Evolutionary conservation across 2,888 invertebrate genomes (phyloP), one percentile per base, ranked within the genome.

Genomic region (Habrosyne pyritoides): DNA sequence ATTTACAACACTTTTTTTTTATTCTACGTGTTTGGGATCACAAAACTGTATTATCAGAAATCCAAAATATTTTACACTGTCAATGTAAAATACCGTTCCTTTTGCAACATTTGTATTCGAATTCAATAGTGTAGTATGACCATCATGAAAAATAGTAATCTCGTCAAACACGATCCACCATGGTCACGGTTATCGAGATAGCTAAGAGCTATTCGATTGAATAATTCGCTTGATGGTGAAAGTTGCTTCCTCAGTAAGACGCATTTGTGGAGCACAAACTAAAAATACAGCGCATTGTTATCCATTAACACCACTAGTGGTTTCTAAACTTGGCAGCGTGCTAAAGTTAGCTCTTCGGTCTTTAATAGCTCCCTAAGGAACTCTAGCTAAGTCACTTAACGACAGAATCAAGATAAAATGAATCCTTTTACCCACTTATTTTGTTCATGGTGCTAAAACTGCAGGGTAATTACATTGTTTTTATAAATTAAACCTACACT

Each of bases 291-390:
- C 56, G 47, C 59, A 61, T 54, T 57, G 53, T 54, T 59, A 64
- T 66, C 63, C 62, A 72, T 74, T 74, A 67, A 51, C 55, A 46
- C 42, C 55, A 60, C 56, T 63, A 61, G 54, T 53, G 47, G 49
- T 61, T 60, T 67, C 65, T 66, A 62, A 64, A 64, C 62, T 63
- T 58, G 53, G 61, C 54, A 64, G 47, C 53, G 53, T 47, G 47
- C 52, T 65, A 47, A 63, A 66, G 42, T 59, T 53, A 21, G 21
- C 54, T 22, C 55, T 59, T 48, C 28, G 51, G 49, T n/a, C 54
- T 47, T 52, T 69, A 67, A 76, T 65, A 64, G 66, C 58, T 64
- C 75, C 67, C 68, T 18, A 4, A 59, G 64, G 73, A 61, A 53
- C 52, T 46, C 53, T 54, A 28, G n/a, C 28, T 42, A 55, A 60